phyloP scores from a whole-genome alignment of 92 coral and sea anemone species.

The Phenganax subtilis region DNA sequence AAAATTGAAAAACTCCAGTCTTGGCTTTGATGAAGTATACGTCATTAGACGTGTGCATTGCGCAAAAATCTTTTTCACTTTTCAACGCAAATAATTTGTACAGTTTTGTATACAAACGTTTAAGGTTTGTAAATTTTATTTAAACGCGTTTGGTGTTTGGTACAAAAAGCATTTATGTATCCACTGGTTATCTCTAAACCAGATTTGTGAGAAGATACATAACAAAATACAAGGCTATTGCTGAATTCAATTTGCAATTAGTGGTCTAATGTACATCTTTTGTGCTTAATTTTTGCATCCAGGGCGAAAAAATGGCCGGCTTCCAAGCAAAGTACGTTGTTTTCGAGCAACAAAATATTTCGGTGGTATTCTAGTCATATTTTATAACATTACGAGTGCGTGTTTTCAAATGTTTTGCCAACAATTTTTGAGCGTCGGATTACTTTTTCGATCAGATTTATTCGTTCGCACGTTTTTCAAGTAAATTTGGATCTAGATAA shows the following conservation, averaged over 20 bases:
- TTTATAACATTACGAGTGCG: background rate
- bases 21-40: no score
- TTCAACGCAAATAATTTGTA: background rate
- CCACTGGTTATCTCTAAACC: background rate
- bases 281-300: background rate
- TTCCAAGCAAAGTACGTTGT: background rate
- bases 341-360: background rate
- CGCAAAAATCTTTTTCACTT: background rate
- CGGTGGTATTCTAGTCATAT: background rate
- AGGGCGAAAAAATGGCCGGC: background rate
- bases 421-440: background rate
- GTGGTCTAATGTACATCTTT: background rate
- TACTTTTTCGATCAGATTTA: conserved; percentile 3
- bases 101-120: background rate
- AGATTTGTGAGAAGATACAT: background rate
- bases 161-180: background rate
- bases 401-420: conserved; percentile 22
- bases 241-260: conserved; percentile 22
- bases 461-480: background rate
- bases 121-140: background rate
- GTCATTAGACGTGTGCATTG: no score
- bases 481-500: background rate
- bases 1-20: no score
- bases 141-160: background rate
- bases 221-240: background rate